Conservation (phyloP, 2,888 invertebrate species). For the Lepidocyrtoides sp. region DNA sequence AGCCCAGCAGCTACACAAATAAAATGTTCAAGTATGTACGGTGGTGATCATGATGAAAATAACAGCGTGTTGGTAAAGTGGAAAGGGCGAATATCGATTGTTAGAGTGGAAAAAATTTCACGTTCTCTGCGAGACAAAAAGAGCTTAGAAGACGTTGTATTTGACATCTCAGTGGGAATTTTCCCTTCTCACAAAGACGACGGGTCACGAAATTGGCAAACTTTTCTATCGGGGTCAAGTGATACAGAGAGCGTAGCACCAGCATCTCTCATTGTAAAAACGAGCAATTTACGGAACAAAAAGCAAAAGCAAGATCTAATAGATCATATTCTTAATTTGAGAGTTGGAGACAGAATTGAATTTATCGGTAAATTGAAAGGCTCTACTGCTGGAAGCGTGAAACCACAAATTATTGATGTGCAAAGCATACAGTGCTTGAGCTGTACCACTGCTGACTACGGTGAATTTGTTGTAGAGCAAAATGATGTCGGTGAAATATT, state of each 20-base stretch:
- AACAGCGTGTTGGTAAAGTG: slow-evolving; percentile 76
- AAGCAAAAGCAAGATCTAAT: slow-evolving; percentile 73
- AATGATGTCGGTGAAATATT: neutral
- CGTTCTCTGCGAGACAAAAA: slow-evolving; percentile 11
- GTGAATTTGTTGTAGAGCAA: slow-evolving; percentile 54
- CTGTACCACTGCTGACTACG: slow-evolving; percentile 76
- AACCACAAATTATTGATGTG: slow-evolving; percentile 81
- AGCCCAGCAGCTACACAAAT: slow-evolving; percentile 82
- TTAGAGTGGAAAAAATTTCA: slow-evolving; percentile 76
- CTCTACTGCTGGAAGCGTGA: slow-evolving; percentile 77
- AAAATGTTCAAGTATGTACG: slow-evolving; percentile 80
- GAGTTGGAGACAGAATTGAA: slow-evolving; percentile 82
- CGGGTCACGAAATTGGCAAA: slow-evolving; percentile 69
- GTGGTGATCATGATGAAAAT: neutral
- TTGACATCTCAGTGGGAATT: slow-evolving; percentile 80
- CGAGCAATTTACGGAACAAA: slow-evolving; percentile 43
- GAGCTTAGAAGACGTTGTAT: slow-evolving; percentile 48
- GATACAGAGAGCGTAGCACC: slow-evolving; percentile 70
- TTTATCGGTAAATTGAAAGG: slow-evolving; percentile 81
- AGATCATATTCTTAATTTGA: slow-evolving; percentile 79
- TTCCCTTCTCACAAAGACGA: slow-evolving; percentile 51
- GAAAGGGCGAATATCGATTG: slow-evolving; percentile 80
- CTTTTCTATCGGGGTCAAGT: slow-evolving; percentile 73
- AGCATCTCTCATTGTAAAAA: slow-evolving; percentile 72
- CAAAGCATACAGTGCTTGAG: slow-evolving; percentile 79